These are phyloP conservation scores for Florisuga fusca DNA, from an alignment of 2,797 vertebrate species.

Conservation along the genomic window DNA sequence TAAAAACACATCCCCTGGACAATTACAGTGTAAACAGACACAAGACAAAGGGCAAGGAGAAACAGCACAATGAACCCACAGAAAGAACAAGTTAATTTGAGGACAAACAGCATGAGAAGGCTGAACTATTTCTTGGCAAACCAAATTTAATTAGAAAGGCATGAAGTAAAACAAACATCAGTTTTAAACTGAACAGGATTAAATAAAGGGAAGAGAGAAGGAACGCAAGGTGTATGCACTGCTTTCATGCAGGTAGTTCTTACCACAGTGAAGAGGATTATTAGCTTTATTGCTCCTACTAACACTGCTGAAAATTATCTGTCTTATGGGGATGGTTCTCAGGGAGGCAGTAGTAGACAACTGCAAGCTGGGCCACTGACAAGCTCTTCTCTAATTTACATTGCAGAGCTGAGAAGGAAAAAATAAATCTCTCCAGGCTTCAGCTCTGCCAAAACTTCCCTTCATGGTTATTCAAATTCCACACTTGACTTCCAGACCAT, in stretches of 20 bases:
- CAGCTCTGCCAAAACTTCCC: slow-evolving; percentile 6
- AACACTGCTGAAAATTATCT: slow-evolving; percentile 8
- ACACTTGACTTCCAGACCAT: slow-evolving; percentile 4
- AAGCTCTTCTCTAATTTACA: not conserved
- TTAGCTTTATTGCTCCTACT: slow-evolving; percentile 21
- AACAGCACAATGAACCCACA: not conserved
- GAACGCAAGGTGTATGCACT: not conserved
- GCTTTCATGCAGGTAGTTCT: slow-evolving; percentile 22
- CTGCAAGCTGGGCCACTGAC: not conserved
- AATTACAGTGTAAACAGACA: slow-evolving; percentile 1
- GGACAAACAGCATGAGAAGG: slow-evolving; percentile 6
- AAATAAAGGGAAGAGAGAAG: not conserved
- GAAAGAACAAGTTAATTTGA: slow-evolving; percentile 21
- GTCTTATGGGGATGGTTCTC: not conserved
- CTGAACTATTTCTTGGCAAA: not conserved
- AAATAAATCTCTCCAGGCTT: not conserved
- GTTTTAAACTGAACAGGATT: not conserved
- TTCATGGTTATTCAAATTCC: slow-evolving; percentile 9
- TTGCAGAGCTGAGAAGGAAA: not conserved
- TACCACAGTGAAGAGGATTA: slow-evolving; percentile 2
- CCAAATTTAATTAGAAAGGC: slow-evolving; percentile 21
- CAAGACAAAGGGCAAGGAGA: slow-evolving; percentile 22
- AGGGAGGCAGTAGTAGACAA: not conserved
- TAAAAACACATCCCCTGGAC: not conserved
- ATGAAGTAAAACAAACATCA: not conserved